phyloP scores from a whole-genome alignment of 92 coral and sea anemone species.

The Paramuricea clavata region DNA sequence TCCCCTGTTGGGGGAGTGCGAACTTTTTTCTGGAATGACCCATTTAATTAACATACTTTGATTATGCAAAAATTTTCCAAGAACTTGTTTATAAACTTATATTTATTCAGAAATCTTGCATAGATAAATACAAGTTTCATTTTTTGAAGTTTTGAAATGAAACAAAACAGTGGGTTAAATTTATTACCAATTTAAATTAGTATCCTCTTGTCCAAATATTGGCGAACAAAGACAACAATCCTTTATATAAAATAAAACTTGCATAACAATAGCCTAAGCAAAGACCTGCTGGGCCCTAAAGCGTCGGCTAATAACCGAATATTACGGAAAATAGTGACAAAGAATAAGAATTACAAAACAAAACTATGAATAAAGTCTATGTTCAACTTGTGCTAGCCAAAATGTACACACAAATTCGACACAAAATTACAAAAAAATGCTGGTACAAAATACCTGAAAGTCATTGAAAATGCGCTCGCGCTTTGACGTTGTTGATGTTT shows the following conservation, averaged over 20 bases:
- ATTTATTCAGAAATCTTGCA: too few relatives aligned
- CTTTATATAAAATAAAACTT: neutral
- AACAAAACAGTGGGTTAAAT: too few relatives aligned
- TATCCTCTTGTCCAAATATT: too few relatives aligned
- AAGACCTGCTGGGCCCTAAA: neutral
- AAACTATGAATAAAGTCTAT: neutral
- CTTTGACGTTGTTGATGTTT: neutral
- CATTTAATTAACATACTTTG: too few relatives aligned
- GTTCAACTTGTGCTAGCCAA: neutral
- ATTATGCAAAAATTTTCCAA: too few relatives aligned
- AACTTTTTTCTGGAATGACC: too few relatives aligned
- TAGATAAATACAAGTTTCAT: too few relatives aligned
- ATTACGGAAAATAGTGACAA: neutral
- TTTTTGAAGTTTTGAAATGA: too few relatives aligned
- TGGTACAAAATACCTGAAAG: neutral
- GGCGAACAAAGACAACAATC: neutral
- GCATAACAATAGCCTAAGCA: neutral
- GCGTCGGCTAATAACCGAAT: neutral
- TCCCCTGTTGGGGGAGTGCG: too few relatives aligned
- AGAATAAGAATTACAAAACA: neutral
- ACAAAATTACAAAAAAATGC: neutral
- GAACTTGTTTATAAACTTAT: too few relatives aligned
- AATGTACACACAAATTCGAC: neutral
- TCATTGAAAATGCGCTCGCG: neutral
- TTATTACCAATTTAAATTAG: too few relatives aligned